Evolutionary conservation across 1,140 invertebrate genomes (phyloP).

Genomic region (Sarcophaga peregrina): DNA sequence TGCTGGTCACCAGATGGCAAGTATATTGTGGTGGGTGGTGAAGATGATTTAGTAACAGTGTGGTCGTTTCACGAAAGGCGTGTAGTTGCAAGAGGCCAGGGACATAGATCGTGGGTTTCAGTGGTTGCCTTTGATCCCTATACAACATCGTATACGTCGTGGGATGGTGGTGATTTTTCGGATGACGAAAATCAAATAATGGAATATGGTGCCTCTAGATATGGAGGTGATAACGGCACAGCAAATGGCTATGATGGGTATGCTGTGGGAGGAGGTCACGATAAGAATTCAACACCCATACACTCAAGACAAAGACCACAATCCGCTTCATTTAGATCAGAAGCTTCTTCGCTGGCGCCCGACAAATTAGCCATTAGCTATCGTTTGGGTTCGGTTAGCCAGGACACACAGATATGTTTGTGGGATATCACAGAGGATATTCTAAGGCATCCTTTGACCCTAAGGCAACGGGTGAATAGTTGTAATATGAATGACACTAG

Average conservation of each 20-base stretch:
- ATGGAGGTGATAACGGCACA: slow-evolving; percentile 55
- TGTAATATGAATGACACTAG: slow-evolving; percentile 56
- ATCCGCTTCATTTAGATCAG: slow-evolving; percentile 69
- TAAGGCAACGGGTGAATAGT: slow-evolving; percentile 61
- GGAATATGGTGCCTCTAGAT: slow-evolving; percentile 60
- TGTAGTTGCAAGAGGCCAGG: slow-evolving; percentile 95
- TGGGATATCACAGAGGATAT: slow-evolving; percentile 99
- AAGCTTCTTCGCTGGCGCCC: slow-evolving; percentile 62
- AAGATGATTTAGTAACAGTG: slow-evolving; percentile 98
- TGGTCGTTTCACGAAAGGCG: slow-evolving; percentile 93
- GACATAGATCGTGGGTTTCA: slow-evolving; percentile 95
- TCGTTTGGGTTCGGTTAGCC: slow-evolving; percentile 94
- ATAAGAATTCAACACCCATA: slow-evolving; percentile 65
- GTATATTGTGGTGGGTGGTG: slow-evolving; percentile 96
- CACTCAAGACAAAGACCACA: slow-evolving; percentile 66
- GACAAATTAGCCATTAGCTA: slow-evolving; percentile 77
- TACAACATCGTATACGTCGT: slow-evolving; percentile 76
- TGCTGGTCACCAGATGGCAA: slow-evolving; percentile 98
- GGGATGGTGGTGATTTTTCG: slow-evolving; percentile 70
- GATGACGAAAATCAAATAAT: slow-evolving; percentile 73
- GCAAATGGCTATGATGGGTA: slow-evolving; percentile 59
- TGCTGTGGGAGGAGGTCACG: slow-evolving; percentile 61
- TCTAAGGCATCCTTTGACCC: slow-evolving; percentile 74
- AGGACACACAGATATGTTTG: slow-evolving; percentile 97
- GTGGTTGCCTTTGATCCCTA: slow-evolving; percentile 97